Base-by-base conservation (phyloP, 2,113 vertebrate genomes). In the Macrotus californicus region DNA sequence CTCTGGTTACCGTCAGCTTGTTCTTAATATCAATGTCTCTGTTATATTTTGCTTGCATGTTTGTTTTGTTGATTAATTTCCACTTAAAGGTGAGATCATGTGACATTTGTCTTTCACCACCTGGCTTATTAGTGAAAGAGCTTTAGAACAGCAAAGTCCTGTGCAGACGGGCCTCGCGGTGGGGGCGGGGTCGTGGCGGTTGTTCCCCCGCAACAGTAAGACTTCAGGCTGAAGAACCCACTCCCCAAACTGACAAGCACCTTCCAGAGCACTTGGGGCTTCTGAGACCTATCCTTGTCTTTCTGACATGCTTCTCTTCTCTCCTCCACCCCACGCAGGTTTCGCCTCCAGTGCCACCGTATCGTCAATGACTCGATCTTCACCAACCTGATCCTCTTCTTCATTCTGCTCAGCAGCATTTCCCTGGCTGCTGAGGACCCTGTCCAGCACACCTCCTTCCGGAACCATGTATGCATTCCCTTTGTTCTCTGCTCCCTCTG, bases 311-410 rank as follows among this genome's bases (percentile, higher is more conserved):
- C 34, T n/a, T 66, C 39, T 56, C 46, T 18, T 31, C 87, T 96
- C 69, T 90, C n/a, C 86, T 94, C 56, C 26, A 94, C 94, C 94
- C 24, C 29, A 75, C 76, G 39, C 98, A 99, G 99, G 98, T 99
- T 99, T 95, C 99, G 99, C 96, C 98, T 99, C 97, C 99, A 99
- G 96, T 99, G 99, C 97, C 99, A 99, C 97, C 99, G 99, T 94
- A 99, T 99, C 21, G 99, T 99, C 96, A 99, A 99, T 6, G 99
- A 99, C 98, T 99, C 99, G 88, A 99, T 99, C 98, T 99, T 99
- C 99, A 99, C 99, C 98, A 99, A 99, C 99, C 99, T 99, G 98
- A 99, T 99, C 98, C 99, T 99, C 50, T 99, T 99, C 98, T 99
- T 99, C 99, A 99, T 99, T 97, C 98, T 99, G 98, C 99, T 99